phyloP scores from a whole-genome alignment of 2,888 invertebrate genomes.

The Mellilla xanthometata region DNA sequence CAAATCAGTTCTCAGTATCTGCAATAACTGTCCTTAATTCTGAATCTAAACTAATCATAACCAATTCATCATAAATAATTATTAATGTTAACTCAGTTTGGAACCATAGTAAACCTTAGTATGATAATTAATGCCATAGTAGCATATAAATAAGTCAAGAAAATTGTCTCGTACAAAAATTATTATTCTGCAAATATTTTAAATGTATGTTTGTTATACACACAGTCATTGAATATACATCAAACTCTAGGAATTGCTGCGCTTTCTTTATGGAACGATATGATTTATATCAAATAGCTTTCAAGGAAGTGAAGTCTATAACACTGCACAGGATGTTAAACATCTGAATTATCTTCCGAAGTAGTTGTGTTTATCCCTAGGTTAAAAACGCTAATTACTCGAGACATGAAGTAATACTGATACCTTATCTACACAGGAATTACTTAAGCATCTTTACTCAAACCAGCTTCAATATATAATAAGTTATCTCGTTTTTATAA shows the following conservation, averaged over 20 bases:
- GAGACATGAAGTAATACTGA: conserved; percentile 13
- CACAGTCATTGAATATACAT: conserved; percentile 9
- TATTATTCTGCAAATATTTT: no score
- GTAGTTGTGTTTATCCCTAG: conserved; percentile 31
- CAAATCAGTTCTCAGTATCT: conserved; percentile 12
- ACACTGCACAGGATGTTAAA: conserved; percentile 60
- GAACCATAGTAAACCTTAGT: no score
- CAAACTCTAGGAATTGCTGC: conserved; percentile 28
- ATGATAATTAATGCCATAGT: no score
- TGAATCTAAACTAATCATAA: neutral
- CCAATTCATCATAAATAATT: no score
- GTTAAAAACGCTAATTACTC: conserved; percentile 23
- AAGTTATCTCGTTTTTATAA: conserved; percentile 11
- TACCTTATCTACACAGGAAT: conserved; percentile 14
- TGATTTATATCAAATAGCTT: conserved; percentile 58
- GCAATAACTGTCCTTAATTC: conserved; percentile 15
- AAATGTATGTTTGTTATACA: neutral
- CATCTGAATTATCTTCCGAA: conserved; percentile 57
- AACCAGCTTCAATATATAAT: conserved; percentile 2
- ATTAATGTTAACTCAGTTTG: no score
- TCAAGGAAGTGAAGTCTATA: conserved; percentile 56
- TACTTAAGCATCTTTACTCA: conserved; percentile 5
- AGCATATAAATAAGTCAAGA: no score
- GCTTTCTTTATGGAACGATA: conserved; percentile 40
- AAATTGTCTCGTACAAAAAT: no score